Evolutionary conservation across 2,888 invertebrate genomes (phyloP).

Genomic region (Cheilosia vulpina): DNA sequence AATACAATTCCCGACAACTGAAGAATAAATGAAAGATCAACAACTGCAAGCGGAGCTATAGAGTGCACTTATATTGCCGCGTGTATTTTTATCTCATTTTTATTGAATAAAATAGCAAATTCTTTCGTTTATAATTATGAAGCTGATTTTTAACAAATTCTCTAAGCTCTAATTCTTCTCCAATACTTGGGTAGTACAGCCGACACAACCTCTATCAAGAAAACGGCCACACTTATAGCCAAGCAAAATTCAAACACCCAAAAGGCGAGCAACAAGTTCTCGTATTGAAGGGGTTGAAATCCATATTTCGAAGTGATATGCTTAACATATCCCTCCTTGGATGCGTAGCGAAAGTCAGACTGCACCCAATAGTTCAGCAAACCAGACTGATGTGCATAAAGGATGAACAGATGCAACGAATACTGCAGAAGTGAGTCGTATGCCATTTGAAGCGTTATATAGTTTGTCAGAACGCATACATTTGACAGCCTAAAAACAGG

Average conservation of each 20-base stretch:
- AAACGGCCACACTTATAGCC: background rate
- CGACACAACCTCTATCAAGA: background rate
- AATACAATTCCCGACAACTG: too few relatives aligned
- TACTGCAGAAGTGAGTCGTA: constrained; percentile 23
- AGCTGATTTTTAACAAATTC: too few relatives aligned
- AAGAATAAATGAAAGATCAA: too few relatives aligned
- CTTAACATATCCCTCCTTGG: constrained; percentile 14
- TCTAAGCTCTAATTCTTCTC: background rate
- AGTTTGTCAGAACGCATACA: constrained; percentile 79
- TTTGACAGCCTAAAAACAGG: constrained; percentile 78
- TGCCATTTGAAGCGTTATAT: constrained; percentile 77
- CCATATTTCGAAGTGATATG: background rate
- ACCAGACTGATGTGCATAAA: constrained; percentile 12
- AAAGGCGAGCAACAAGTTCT: constrained; percentile 20
- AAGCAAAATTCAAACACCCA: constrained; percentile 12
- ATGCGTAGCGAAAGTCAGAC: constrained; percentile 21
- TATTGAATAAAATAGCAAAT: too few relatives aligned
- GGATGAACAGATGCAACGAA: constrained; percentile 16
- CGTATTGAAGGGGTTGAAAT: background rate
- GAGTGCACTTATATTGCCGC: too few relatives aligned
- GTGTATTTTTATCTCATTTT: too few relatives aligned
- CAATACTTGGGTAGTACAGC: background rate
- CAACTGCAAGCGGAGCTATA: too few relatives aligned
- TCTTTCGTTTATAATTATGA: too few relatives aligned
- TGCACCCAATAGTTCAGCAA: constrained; percentile 7